Conservation (phyloP, 2,888 invertebrate genomes). For the Gonocerus acuteangulatus region DNA sequence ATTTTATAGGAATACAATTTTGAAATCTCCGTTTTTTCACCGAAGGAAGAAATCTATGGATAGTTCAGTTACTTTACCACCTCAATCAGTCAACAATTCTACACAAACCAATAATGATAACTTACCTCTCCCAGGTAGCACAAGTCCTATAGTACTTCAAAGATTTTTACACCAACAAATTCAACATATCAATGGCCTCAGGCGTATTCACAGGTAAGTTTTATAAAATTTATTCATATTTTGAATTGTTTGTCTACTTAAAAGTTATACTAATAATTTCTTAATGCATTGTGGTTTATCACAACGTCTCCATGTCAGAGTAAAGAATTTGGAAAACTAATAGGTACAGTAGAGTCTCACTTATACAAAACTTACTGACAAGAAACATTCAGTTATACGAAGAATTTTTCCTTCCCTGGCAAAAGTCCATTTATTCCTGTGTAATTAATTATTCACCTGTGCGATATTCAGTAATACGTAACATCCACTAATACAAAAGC, state of each 20-base stretch:
- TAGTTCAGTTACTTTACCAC: background rate
- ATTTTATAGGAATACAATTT: constrained; percentile 33
- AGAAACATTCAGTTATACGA: too few species aligned
- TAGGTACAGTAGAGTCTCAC: too few species aligned
- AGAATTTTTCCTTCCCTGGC: too few species aligned
- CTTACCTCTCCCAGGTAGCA: constrained; percentile 52
- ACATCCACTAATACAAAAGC: too few species aligned
- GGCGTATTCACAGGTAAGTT: constrained; percentile 28
- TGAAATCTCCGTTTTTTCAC: constrained; percentile 32
- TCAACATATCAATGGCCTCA: constrained; percentile 51
- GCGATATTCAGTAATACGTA: too few species aligned
- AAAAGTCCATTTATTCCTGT: too few species aligned
- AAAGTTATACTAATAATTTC: too few species aligned
- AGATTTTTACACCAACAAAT: constrained; percentile 71
- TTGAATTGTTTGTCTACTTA: too few species aligned
- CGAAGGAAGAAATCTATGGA: constrained; percentile 32
- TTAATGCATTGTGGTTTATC: background rate
- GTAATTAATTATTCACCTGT: too few species aligned
- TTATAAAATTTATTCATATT: background rate
- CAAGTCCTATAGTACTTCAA: constrained; percentile 69
- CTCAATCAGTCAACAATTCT: background rate
- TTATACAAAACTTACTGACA: too few species aligned
- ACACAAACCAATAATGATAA: constrained; percentile 9
- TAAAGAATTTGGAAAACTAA: too few species aligned
- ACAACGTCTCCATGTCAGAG: background rate